Evolutionary conservation across 1,140 invertebrate genomes (phyloP).

Genomic region (Drosophila serrata): DNA sequence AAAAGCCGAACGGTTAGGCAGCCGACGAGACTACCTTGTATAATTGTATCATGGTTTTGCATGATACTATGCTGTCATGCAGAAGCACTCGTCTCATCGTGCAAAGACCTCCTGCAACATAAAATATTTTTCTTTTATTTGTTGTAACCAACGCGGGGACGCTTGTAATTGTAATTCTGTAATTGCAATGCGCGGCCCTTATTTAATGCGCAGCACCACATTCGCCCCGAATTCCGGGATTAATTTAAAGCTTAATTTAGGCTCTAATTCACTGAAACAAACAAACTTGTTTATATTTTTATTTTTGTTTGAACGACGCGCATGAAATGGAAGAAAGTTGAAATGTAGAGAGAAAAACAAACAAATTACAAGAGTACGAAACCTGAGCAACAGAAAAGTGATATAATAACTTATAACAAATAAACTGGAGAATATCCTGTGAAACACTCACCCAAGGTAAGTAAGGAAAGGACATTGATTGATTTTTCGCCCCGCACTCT

Average conservation of each 20-base stretch:
- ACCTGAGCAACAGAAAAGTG: conserved; percentile 46
- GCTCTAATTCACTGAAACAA: conserved; percentile 28
- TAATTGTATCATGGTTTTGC: too few relatives aligned
- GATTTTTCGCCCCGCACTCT: conserved; percentile 30
- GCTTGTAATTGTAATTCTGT: conserved; percentile 46
- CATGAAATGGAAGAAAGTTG: conserved; percentile 21
- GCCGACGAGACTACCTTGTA: too few relatives aligned
- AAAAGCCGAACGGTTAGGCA: too few relatives aligned
- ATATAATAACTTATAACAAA: conserved; percentile 44
- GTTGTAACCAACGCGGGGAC: conserved; percentile 57
- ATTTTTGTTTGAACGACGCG: conserved; percentile 23
- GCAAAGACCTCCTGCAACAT: conserved; percentile 15
- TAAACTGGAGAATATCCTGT: conserved; percentile 1
- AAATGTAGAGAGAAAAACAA: conserved; percentile 12
- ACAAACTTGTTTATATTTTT: conserved; percentile 1
- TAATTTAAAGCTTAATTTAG: conserved; percentile 10
- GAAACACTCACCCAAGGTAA: conserved; percentile 33
- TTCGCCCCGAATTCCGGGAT: background rate
- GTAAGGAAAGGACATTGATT: conserved; percentile 23
- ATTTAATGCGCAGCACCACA: conserved; percentile 10
- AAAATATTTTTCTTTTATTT: conserved; percentile 72
- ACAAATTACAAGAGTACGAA: conserved; percentile 25
- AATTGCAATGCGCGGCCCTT: conserved; percentile 19
- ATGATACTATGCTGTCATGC: conserved; percentile 29
- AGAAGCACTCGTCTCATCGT: conserved; percentile 28